phyloP scores from a whole-genome alignment of 2,797 vertebrate genomes.

The Zenarchopterus dispar region DNA sequence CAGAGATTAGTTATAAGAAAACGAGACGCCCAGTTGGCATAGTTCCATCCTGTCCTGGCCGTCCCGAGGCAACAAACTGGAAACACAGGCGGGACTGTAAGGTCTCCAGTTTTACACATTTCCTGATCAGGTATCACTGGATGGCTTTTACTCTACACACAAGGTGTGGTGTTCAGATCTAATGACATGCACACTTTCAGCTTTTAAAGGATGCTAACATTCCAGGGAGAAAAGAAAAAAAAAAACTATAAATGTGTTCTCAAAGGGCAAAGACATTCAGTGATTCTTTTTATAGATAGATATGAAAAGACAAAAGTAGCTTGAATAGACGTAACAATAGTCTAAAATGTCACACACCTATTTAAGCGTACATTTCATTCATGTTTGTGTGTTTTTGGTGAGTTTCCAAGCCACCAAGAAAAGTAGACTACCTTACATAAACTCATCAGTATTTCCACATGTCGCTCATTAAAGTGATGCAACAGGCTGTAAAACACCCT shows the following conservation, averaged over 20 bases:
- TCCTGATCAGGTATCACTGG: constrained; percentile 64
- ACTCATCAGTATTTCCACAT: constrained; percentile 34
- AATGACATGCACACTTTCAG: constrained; percentile 1
- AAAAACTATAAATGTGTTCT: not conserved
- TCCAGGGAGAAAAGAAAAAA: too few species aligned
- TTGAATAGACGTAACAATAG: not conserved
- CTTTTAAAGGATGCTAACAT: not conserved
- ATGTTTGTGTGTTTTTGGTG: constrained; percentile 48
- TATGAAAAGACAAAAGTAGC: constrained; percentile 6
- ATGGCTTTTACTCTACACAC: constrained; percentile 42
- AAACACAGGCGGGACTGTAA: constrained; percentile 36
- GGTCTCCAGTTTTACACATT: constrained; percentile 64
- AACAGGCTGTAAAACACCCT: constrained; percentile 75
- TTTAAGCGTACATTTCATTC: constrained; percentile 31
- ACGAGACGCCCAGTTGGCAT: constrained; percentile 51
- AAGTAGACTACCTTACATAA: constrained; percentile 26
- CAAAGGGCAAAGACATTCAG: not conserved
- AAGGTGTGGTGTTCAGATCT: constrained; percentile 33
- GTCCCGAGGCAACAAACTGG: constrained; percentile 27
- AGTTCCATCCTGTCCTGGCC: constrained; percentile 34
- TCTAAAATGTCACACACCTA: not conserved
- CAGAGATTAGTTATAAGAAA: constrained; percentile 59
- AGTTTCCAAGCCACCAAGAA: constrained; percentile 38
- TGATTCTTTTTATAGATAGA: not conserved
- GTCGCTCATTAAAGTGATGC: constrained; percentile 74